phyloP scores from a whole-genome alignment of 2,113 vertebrate genomes.

The Lethenteron camtschaticum region DNA sequence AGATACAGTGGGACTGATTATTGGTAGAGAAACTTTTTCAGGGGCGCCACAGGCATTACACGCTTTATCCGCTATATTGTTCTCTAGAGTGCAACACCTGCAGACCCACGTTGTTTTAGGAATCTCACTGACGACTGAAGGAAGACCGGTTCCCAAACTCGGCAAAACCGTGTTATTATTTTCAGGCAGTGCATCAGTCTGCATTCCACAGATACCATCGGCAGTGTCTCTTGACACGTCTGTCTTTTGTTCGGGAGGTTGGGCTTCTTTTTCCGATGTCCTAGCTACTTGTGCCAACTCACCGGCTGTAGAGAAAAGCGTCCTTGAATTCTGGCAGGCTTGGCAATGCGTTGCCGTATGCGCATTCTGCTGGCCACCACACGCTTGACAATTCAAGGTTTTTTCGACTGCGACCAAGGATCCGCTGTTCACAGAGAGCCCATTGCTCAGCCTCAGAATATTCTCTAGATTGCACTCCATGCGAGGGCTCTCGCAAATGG shows the following conservation, averaged over 20 bases:
- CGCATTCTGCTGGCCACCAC: too few species aligned
- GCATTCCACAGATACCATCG: neutral
- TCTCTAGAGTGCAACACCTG: slow-evolving; percentile 1
- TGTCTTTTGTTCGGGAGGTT: slow-evolving; percentile 2
- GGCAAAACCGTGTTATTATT: neutral
- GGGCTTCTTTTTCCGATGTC: neutral
- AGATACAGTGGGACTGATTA: neutral
- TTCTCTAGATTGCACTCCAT: slow-evolving; percentile 84
- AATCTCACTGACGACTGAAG: too few species aligned
- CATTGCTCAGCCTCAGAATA: slow-evolving; percentile 65
- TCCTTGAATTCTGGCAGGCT: neutral
- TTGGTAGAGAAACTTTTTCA: neutral
- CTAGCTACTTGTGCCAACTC: neutral
- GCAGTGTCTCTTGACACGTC: neutral
- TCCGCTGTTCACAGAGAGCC: slow-evolving; percentile 8
- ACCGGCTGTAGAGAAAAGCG: neutral
- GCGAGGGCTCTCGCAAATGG: slow-evolving; percentile 84
- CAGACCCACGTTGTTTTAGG: neutral
- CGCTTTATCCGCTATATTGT: neutral
- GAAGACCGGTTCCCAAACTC: too few species aligned
- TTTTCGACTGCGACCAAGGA: neutral
- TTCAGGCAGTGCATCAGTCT: neutral
- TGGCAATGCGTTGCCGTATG: neutral
- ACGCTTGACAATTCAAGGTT: too few species aligned
- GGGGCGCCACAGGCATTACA: neutral